phyloP scores from a whole-genome alignment of 2,797 vertebrate species.

The Rhyacichthys aspro region DNA sequence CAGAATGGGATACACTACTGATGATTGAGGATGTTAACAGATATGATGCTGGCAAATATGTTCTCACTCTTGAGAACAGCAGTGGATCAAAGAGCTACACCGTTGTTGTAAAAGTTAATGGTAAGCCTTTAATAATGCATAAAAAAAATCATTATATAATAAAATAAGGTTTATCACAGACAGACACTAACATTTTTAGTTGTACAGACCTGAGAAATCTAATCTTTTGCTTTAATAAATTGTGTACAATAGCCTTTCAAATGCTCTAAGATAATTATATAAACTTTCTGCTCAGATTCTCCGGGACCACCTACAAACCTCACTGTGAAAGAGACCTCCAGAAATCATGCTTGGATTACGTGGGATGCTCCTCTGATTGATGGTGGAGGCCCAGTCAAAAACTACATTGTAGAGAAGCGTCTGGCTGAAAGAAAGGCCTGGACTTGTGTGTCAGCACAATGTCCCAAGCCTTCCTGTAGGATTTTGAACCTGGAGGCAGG shows the following conservation, averaged over 20 bases:
- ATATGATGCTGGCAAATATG: conserved; percentile 97
- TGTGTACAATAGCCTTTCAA: background rate
- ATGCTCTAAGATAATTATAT: background rate
- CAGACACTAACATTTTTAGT: background rate
- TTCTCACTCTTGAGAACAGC: conserved; percentile 92
- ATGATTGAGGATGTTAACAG: conserved; percentile 94
- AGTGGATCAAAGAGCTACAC: conserved; percentile 94
- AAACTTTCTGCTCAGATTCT: conserved; percentile 81
- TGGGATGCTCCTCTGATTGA: conserved; percentile 95
- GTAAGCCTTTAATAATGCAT: conserved; percentile 79
- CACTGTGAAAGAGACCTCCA: conserved; percentile 91
- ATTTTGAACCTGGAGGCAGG: conserved; percentile 92
- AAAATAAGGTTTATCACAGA: background rate
- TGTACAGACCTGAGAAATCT: too few relatives aligned
- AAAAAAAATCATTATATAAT: background rate
- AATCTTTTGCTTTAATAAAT: background rate
- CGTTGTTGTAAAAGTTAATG: conserved; percentile 94
- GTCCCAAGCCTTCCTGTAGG: conserved; percentile 91
- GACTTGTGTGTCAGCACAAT: conserved; percentile 92
- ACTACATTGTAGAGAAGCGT: conserved; percentile 95
- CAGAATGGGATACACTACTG: conserved; percentile 94
- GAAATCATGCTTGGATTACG: conserved; percentile 88
- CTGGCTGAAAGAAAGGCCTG: conserved; percentile 97
- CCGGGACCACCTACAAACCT: conserved; percentile 94
- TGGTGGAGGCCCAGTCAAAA: conserved; percentile 94